Evolutionary conservation across 2,888 invertebrate genomes (phyloP), one percentile per base, ranked within the genome.

Genomic region (Achlya flavicornis): DNA sequence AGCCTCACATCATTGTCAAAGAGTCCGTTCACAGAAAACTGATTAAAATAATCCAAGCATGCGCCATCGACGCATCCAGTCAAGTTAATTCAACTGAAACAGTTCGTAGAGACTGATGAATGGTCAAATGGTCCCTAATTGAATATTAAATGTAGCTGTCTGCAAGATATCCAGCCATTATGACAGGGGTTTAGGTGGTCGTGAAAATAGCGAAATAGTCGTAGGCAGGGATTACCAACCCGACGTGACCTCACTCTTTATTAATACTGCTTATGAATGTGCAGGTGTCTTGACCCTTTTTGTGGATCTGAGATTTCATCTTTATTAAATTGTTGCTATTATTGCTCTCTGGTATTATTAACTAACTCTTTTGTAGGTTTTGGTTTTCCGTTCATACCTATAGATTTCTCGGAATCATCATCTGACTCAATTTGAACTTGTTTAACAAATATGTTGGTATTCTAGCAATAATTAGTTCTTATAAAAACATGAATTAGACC

Each of bases 61-160:
- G 58, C 63, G 66, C 63, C n/a, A 48, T 32, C 63, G 64, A n/a
- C 74, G 63, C 70, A 76, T 84, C 83, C 68, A 84, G 76, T 58
- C 59, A 58, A 74, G 65, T 53, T 53, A 53, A 65, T 65, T 64
- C 67, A 69, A 46, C 61, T 67, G 66, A 68, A 66, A 64, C 66
- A 73, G 74, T 66, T 67, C 67, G 70, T 76, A 71, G 78, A 74
- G 66, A 64, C 81, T 86, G 87, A 88, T 83, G 83, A 86, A 88
- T 86, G 85, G 80, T 74, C 82, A 81, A 88, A 87, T 82, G 80
- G 80, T 73, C 79, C 82, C 83, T 87, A 88, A 89, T 88, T 89
- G 88, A 89, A 89, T 88, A 88, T 89, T 89, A 86, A 88, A 88
- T 81, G 85, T 67, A 82, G 76, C 79, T 79, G 84, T 80, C 84